Evolutionary conservation across 2,888 invertebrate species (phyloP).

Genomic region (Fragum whitleyi): DNA sequence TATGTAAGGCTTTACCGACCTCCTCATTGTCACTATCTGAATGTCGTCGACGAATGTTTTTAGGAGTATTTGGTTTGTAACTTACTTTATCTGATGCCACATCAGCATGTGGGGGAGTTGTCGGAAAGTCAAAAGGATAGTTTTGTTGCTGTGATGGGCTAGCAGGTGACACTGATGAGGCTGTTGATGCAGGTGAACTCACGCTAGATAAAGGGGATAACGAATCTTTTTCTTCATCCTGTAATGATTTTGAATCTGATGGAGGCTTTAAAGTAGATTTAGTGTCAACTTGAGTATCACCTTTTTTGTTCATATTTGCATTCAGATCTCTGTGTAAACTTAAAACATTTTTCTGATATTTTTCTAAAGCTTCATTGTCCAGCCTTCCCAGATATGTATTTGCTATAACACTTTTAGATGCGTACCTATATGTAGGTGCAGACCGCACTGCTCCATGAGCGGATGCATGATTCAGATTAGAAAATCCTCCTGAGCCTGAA

Average conservation of each 20-base stretch:
- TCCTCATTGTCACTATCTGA: constrained; percentile 82
- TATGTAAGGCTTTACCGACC: constrained; percentile 70
- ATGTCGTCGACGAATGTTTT: constrained; percentile 79
- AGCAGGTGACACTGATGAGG: constrained; percentile 58
- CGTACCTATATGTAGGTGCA: constrained; percentile 77
- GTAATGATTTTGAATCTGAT: constrained; percentile 9
- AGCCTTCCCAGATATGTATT: constrained; percentile 83
- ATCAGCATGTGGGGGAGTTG: constrained; percentile 77
- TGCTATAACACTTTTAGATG: constrained; percentile 84
- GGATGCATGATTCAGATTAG: constrained; percentile 65
- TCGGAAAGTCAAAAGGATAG: constrained; percentile 69
- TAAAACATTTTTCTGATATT: constrained; percentile 81
- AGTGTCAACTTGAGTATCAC: constrained; percentile 27
- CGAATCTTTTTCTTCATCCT: constrained; percentile 58
- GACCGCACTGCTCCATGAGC: constrained; percentile 51
- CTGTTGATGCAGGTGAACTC: constrained; percentile 48
- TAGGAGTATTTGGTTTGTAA: constrained; percentile 81
- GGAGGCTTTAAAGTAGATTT: constrained; percentile 24
- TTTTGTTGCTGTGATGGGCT: constrained; percentile 53
- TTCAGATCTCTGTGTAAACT: constrained; percentile 74
- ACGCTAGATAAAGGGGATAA: constrained; percentile 58
- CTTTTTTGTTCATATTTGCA: constrained; percentile 37
- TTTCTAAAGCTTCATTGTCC: constrained; percentile 77
- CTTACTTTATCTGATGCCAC: constrained; percentile 82
- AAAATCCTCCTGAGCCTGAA: constrained; percentile 54